Base-by-base conservation (phyloP, 2,113 vertebrate genomes). In the Phoenicopterus ruber region DNA sequence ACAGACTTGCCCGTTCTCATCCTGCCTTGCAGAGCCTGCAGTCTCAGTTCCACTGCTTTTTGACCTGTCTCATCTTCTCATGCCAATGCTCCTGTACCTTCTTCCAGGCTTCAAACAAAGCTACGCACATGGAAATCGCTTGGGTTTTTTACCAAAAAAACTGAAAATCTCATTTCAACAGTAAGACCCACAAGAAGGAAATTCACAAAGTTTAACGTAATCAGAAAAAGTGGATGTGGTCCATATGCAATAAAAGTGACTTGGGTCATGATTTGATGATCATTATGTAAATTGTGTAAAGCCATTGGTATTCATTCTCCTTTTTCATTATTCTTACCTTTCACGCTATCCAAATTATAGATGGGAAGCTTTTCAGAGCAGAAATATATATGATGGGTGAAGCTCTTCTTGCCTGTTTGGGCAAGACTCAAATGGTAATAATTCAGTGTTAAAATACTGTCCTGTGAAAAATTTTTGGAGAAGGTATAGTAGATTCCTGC, bases 111-210 rank as follows among this genome's bases (percentile, higher is more conserved):
- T 66, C 42, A 74, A 15, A 82, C 8, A 13, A 82, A 93, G 40
- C 65, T 52, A 42, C 0, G 0, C 7, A 12, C 26, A 13, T 18
- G 18, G 31, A 31, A 86, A 72, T 49, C 2, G 0, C 52, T 78
- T 72, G 34, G 7, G 0, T 2, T 44, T 77, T 63, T 62, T 4
- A 62, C 4, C 3, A 38, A 72, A 77, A 79, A 19, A 67, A 24
- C 36, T 42, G 52, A 91, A 80, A 92, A 32, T 9, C 14, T 65
- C 34, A 55, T 44, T 69, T 82, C 40, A 65, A 47, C 36, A 66
- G 0, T 21, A 70, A 69, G 40, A 69, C 34, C 14, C 73, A 47
- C 7, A 28, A 42, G 59, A 85, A 82, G 7, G 66, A 89, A 82
- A 87, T 55, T 46, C 47, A 61, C 9, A 3, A 49, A 54, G 36